phyloP scores from a whole-genome alignment of 2,888 invertebrate species.

The Alloplasta piceator region DNA sequence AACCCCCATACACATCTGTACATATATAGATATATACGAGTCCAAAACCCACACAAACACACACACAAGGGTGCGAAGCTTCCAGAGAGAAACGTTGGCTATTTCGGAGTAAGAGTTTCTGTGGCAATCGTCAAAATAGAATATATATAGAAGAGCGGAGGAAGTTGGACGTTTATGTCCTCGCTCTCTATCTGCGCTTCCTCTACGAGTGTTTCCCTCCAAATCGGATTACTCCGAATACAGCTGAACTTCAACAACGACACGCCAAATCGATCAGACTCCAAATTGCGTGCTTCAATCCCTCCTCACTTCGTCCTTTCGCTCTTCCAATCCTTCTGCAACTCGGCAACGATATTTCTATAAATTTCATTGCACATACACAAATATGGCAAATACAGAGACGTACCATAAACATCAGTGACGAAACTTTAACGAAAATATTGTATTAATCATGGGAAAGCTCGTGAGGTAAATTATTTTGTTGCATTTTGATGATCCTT shows the following conservation, averaged over 20 bases:
- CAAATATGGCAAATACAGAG: too few species aligned
- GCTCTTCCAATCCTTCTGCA: slow-evolving; percentile 27
- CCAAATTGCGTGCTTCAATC: slow-evolving; percentile 58
- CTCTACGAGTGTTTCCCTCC: slow-evolving; percentile 54
- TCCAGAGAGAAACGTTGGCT: slow-evolving; percentile 3
- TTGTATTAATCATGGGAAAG: slow-evolving; percentile 38
- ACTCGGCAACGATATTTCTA: background rate
- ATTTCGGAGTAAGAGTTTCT: slow-evolving; percentile 38
- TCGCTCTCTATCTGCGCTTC: slow-evolving; percentile 17
- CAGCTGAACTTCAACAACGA: slow-evolving; percentile 49
- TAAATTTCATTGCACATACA: too few species aligned
- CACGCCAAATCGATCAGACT: slow-evolving; percentile 63
- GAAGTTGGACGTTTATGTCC: background rate
- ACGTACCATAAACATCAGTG: too few species aligned
- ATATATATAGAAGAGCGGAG: slow-evolving; percentile 19
- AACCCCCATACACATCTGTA: background rate
- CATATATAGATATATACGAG: background rate
- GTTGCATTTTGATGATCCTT: slow-evolving; percentile 18
- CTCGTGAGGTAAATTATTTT: slow-evolving; percentile 63
- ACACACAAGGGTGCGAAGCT: background rate
- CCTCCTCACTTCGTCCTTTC: background rate
- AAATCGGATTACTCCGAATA: slow-evolving; percentile 63
- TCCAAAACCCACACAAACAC: slow-evolving; percentile 11
- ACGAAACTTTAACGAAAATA: too few species aligned
- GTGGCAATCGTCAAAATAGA: slow-evolving; percentile 58